Evolutionary conservation across 2,113 vertebrate genomes (phyloP).

Genomic region (Erythrocercus mccallii): DNA sequence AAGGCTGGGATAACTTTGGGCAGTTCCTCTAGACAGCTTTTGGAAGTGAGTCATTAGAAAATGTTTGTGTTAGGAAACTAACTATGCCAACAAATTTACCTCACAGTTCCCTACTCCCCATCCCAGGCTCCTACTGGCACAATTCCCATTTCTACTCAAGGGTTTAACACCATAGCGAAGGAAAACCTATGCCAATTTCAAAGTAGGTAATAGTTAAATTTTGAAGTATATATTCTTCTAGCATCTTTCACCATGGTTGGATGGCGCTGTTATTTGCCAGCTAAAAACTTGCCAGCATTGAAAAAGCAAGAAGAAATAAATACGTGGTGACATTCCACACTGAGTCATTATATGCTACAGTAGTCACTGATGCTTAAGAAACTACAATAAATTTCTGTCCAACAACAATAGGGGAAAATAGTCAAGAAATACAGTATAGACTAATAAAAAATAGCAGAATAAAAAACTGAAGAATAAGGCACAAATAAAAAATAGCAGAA

Average conservation of each 20-base stretch:
- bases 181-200: background rate
- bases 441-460: background rate
- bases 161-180: background rate
- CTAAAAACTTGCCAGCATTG: background rate
- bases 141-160: background rate
- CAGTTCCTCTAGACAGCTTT: conserved; percentile 46
- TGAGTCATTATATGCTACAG: background rate
- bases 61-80: conserved; percentile 42
- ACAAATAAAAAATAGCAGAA: background rate
- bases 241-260: background rate
- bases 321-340: background rate
- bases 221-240: background rate
- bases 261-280: background rate
- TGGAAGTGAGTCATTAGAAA: conserved; percentile 46
- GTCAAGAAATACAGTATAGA: background rate
- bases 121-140: background rate
- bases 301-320: background rate
- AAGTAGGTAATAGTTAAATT: background rate
- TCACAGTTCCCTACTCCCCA: background rate
- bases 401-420: background rate
- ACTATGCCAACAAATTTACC: conserved; percentile 15
- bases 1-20: conserved; percentile 24
- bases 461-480: background rate
- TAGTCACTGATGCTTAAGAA: background rate
- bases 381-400: background rate